Percentiles rank a stretch among this genome's conserved stretches.
These are phyloP conservation scores for Squalus acanthias DNA, from an alignment of 2,797 vertebrate species.

Conservation along the genomic window DNA sequence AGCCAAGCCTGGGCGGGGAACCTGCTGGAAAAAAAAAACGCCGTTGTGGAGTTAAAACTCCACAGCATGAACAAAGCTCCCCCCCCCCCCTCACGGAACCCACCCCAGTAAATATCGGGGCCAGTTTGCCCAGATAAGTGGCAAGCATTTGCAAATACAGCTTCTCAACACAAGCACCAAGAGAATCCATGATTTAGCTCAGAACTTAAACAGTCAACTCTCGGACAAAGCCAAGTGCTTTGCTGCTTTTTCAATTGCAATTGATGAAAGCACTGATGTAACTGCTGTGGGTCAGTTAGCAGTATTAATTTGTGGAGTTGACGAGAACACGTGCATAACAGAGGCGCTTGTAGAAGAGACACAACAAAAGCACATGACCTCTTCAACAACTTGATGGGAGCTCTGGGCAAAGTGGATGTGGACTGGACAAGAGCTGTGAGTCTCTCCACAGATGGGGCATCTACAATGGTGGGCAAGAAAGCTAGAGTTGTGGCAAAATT, in stretches of 20 bases:
- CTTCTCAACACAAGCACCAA: neutral
- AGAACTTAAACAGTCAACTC: neutral
- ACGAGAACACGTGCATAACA: too few species aligned
- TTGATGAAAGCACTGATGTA: neutral
- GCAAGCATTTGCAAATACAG: neutral
- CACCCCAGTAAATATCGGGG: too few species aligned
- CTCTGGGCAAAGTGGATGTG: neutral
- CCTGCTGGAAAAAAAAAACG: too few species aligned
- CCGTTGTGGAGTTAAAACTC: too few species aligned
- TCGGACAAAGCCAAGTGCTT: neutral
- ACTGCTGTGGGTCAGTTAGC: neutral
- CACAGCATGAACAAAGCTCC: too few species aligned
- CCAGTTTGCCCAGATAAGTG: neutral
- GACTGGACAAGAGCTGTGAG: neutral
- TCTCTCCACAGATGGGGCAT: neutral
- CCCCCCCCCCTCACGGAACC: too few species aligned
- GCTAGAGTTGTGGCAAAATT: neutral
- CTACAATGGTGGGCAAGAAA: neutral
- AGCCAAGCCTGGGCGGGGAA: too few species aligned
- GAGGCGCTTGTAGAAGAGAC: neutral
- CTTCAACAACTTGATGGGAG: neutral
- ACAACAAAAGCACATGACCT: neutral
- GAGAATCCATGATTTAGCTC: neutral
- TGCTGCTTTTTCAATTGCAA: neutral
- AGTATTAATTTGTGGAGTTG: neutral